Conservation (phyloP, 1,140 invertebrate genomes). For the Ephestia elutella region DNA sequence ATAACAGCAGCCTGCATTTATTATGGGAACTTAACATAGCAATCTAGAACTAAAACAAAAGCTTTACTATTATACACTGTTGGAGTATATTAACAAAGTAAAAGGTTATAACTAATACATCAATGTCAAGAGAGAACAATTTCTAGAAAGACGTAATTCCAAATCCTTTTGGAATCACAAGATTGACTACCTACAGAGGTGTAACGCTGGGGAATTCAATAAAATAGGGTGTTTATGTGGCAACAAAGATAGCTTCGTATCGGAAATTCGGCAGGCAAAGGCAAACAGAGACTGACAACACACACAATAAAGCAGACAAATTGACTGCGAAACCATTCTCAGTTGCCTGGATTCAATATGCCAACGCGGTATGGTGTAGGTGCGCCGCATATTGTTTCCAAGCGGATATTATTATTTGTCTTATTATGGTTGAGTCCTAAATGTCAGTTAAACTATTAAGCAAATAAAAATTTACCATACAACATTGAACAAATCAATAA, state of each 20-base stretch:
- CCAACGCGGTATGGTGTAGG: conserved; percentile 34
- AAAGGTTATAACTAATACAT: no score
- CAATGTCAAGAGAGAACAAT: no score
- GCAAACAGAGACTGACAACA: conserved; percentile 36
- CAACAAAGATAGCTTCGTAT: neutral
- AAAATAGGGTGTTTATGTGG: neutral
- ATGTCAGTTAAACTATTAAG: no score
- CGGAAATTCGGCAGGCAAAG: conserved; percentile 19
- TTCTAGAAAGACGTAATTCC: no score
- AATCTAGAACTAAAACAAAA: conserved; percentile 9
- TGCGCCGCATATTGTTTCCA: conserved; percentile 49
- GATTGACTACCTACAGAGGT: neutral
- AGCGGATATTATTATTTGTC: conserved; percentile 31
- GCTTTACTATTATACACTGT: neutral
- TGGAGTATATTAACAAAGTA: no score
- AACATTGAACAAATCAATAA: no score
- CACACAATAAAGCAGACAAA: conserved; percentile 62
- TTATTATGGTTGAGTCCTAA: no score
- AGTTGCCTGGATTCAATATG: conserved; percentile 44
- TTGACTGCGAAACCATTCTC: conserved; percentile 51
- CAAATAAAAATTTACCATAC: no score
- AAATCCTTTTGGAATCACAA: no score
- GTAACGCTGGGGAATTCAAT: neutral
- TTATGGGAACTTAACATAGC: conserved; percentile 2
- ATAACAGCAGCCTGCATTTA: neutral